Base-by-base conservation (phyloP, 2,113 vertebrate species). In the Cryptotis parvus region DNA sequence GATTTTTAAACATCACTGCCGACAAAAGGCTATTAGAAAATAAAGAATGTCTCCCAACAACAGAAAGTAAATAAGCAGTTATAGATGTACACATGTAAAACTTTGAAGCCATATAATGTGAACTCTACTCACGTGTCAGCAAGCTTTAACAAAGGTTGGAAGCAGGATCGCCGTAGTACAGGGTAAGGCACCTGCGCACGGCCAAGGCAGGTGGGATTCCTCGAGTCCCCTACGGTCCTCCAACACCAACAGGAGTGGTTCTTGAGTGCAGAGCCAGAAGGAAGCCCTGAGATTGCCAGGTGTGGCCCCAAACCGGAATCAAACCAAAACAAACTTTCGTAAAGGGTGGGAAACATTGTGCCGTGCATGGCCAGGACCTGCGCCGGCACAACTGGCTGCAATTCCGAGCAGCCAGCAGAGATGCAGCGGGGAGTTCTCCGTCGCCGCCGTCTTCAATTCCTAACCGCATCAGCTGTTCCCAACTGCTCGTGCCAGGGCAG, bases 1-100 rank as follows among this genome's bases (percentile, higher is more conserved):
- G 37, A 8, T 70, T 69, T 61, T 31, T 43, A 3, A n/a, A 49
- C 76, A 69, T 87, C 79, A 61, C 14, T 69, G n/a, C 49, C 52
- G 52, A 10, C 43, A 74, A 87, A 92, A 4, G 11, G 27, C 76
- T 83, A 68, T 90, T 79, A 79, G 39, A 88, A 89, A 91, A 80
- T 84, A 75, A 84, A 87, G 84, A 75, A 49, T 74, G 22, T 43
- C 89, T 74, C 8, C n/a, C 81, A 87, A 73, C 41, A 82, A 91
- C n/a, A n/a, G 35, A 65, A 77, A 83, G 63, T 82, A 89, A 75
- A 18, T 74, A 69, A 61, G 37, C 69, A 91, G 70, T 18, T 81
- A 4, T 63, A 55, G 35, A 39, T 65, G 69, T 89, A 68, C 43
- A 91, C 29, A 70, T 80, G 41, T 52, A 37, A 88, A 88, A 75